Conservation (phyloP, 2,888 invertebrate species). For the Folsomia candida region DNA sequence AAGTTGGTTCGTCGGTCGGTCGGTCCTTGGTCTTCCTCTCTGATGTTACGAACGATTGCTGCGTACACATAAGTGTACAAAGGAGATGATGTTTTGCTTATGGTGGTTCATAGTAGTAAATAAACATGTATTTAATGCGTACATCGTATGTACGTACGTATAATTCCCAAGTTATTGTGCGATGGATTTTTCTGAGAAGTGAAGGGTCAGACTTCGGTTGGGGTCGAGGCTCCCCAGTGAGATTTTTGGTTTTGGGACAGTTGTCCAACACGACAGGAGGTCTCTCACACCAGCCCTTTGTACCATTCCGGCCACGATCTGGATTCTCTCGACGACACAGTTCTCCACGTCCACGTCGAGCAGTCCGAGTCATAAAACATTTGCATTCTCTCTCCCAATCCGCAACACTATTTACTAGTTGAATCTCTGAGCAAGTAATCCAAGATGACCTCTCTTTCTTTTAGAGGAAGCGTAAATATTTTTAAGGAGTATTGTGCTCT, state of each 20-base stretch:
- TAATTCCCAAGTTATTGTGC: conserved; percentile 1
- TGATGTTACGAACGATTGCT: no score
- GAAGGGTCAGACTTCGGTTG: conserved; percentile 35
- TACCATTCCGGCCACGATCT: conserved; percentile 45
- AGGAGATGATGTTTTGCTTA: neutral
- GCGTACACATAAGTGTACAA: neutral
- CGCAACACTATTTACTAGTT: no score
- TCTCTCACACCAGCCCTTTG: conserved; percentile 48
- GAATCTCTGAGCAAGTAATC: no score
- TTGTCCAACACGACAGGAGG: conserved; percentile 50
- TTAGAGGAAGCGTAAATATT: no score
- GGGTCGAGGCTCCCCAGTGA: conserved; percentile 47
- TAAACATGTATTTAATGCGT: no score
- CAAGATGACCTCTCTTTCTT: no score
- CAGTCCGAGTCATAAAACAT: no score
- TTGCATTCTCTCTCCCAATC: neutral
- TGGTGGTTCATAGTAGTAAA: neutral
- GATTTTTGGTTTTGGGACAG: conserved; percentile 51
- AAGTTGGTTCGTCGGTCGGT: neutral
- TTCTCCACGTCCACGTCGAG: no score
- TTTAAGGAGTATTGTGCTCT: no score
- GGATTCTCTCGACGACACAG: neutral
- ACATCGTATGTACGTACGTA: no score
- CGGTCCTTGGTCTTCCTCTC: no score
- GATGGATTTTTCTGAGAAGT: conserved; percentile 34